Conservation (phyloP, 1,140 invertebrate genomes). For the Eufriesea mexicana region DNA sequence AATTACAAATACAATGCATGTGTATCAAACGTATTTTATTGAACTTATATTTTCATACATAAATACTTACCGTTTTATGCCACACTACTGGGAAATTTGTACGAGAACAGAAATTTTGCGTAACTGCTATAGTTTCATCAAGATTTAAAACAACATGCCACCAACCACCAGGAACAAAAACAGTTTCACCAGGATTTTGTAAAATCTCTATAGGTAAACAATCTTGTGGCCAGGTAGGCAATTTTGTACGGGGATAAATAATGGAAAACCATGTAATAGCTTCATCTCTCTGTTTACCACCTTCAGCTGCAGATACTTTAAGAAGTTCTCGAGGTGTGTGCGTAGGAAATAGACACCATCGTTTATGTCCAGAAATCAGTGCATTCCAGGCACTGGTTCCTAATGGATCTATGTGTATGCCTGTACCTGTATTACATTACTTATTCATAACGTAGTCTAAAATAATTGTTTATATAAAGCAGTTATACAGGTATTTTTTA, state of each 20-base stretch:
- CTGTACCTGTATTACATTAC: slow-evolving; percentile 88
- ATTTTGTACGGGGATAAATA: slow-evolving; percentile 97
- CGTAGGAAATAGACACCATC: slow-evolving; percentile 99
- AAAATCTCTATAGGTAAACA: slow-evolving; percentile 97
- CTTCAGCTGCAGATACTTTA: slow-evolving; percentile 94
- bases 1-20: background rate
- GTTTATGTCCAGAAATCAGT: slow-evolving; percentile 96
- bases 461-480: background rate
- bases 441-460: slow-evolving; percentile 11
- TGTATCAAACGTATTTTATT: slow-evolving; percentile 5
- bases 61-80: slow-evolving; percentile 94
- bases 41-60: background rate
- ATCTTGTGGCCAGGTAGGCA: slow-evolving; percentile 94
- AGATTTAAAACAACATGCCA: slow-evolving; percentile 99
- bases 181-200: slow-evolving; percentile 98
- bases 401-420: slow-evolving; percentile 99
- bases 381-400: slow-evolving; percentile 99
- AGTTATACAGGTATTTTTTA: background rate
- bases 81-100: slow-evolving; percentile 98
- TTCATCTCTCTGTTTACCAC: slow-evolving; percentile 98
- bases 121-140: slow-evolving; percentile 97
- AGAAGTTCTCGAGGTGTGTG: slow-evolving; percentile 97
- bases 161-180: slow-evolving; percentile 98
- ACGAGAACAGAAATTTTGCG: slow-evolving; percentile 98
- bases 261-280: slow-evolving; percentile 99